These are phyloP conservation scores for Schizopygopsis malacanthus DNA, from an alignment of 2,797 vertebrate species.

Conservation along the genomic window DNA sequence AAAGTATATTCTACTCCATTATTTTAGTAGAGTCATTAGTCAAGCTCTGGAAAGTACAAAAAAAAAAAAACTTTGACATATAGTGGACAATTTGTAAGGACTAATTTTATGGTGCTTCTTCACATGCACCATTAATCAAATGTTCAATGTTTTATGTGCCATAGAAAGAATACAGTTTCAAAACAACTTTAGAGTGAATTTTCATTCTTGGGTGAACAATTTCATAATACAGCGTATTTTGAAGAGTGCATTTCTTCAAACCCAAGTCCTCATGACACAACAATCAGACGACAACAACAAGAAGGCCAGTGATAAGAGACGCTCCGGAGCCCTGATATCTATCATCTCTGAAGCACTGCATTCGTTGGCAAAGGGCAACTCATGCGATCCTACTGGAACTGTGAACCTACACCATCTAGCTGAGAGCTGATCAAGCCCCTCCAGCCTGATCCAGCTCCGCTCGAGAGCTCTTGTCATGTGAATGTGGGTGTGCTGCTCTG, in stretches of 20 bases:
- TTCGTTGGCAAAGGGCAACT: conserved; percentile 32
- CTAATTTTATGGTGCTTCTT: background rate
- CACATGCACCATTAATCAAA: background rate
- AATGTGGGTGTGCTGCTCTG: conserved; percentile 54
- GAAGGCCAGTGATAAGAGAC: background rate
- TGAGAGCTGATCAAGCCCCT: conserved; percentile 43
- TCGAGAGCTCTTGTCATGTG: conserved; percentile 42
- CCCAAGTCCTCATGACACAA: background rate
- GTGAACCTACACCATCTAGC: conserved; percentile 26
- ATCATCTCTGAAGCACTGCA: conserved; percentile 26
- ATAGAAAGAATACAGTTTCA: background rate
- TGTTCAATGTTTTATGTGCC: background rate
- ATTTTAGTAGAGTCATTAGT: background rate
- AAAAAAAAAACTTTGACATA: background rate
- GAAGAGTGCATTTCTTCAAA: background rate
- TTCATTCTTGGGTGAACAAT: background rate
- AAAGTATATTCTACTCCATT: background rate
- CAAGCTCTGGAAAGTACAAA: background rate
- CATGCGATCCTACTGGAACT: conserved; percentile 44
- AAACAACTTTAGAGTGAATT: background rate
- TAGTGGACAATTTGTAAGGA: background rate
- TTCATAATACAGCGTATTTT: background rate
- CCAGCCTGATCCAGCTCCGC: conserved; percentile 30
- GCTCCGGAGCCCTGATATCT: conserved; percentile 10
- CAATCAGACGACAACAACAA: conserved; percentile 6